Conservation (phyloP, 2,113 vertebrate species). For the Bos indicus region DNA sequence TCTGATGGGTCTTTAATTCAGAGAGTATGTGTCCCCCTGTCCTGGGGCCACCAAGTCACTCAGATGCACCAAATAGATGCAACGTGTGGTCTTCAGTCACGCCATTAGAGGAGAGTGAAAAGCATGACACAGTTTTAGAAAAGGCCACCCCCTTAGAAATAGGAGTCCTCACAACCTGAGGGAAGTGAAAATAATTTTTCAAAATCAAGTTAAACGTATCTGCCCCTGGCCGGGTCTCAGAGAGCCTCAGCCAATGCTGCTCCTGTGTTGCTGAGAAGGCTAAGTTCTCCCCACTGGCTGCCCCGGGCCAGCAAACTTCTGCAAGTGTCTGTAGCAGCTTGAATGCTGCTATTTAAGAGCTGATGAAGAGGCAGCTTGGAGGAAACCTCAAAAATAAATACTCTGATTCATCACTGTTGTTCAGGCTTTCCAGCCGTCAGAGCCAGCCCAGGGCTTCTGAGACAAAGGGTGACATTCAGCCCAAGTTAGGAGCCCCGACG, state of each 20-base stretch:
- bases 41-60: neutral
- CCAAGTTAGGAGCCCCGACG: constrained; percentile 30
- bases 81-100: neutral
- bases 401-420: constrained; percentile 76
- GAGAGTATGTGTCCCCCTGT: neutral
- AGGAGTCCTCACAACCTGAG: constrained; percentile 7
- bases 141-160: constrained; percentile 42
- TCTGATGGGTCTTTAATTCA: neutral
- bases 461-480: constrained; percentile 63
- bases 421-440: constrained; percentile 50
- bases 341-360: constrained; percentile 73
- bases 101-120: constrained; percentile 38
- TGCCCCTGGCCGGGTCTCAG: neutral
- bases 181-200: neutral
- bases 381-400: constrained; percentile 76
- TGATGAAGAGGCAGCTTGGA: constrained; percentile 74
- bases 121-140: constrained; percentile 33
- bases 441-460: constrained; percentile 47
- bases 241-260: neutral
- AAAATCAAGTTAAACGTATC: neutral
- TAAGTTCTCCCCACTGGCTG: neutral
- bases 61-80: rapidly evolving
- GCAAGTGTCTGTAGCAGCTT: constrained; percentile 58
- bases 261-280: neutral
- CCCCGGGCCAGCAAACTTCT: constrained; percentile 58